phyloP scores from a whole-genome alignment of 2,888 invertebrate species.

The Stratiomys singularior region DNA sequence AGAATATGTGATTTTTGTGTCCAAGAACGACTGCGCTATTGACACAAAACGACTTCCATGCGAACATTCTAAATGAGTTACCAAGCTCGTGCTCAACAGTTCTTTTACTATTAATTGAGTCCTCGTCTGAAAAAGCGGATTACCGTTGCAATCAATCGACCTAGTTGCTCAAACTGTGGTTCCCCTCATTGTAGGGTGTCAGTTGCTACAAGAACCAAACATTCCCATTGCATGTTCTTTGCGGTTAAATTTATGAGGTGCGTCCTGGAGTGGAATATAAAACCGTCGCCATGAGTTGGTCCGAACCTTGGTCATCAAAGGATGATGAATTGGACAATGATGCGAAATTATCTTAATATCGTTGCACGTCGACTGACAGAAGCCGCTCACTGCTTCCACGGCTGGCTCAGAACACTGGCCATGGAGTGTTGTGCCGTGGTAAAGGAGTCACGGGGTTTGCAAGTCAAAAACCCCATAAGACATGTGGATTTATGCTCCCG shows the following conservation, averaged over 20 bases:
- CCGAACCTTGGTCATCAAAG: slow-evolving; percentile 13
- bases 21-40: no score
- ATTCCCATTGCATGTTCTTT: slow-evolving; percentile 20
- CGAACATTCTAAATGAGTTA: no score
- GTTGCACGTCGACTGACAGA: slow-evolving; percentile 12
- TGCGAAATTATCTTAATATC: slow-evolving; percentile 33
- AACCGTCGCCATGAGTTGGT: slow-evolving; percentile 6
- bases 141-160: slow-evolving; percentile 7
- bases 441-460: background rate
- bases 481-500: slow-evolving; percentile 18
- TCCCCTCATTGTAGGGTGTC: background rate
- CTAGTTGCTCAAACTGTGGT: background rate
- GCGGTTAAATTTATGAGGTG: slow-evolving; percentile 16
- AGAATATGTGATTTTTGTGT: no score
- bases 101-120: background rate
- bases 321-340: slow-evolving; percentile 34
- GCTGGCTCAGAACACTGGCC: background rate
- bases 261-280: background rate
- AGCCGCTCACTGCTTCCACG: background rate
- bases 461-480: slow-evolving; percentile 38
- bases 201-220: background rate
- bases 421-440: background rate
- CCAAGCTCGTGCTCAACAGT: background rate
- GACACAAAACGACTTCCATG: no score
- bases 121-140: background rate